Evolutionary conservation across 2,888 invertebrate genomes (phyloP), one percentile per base, ranked within the genome.

Genomic region (Sipha maydis): DNA sequence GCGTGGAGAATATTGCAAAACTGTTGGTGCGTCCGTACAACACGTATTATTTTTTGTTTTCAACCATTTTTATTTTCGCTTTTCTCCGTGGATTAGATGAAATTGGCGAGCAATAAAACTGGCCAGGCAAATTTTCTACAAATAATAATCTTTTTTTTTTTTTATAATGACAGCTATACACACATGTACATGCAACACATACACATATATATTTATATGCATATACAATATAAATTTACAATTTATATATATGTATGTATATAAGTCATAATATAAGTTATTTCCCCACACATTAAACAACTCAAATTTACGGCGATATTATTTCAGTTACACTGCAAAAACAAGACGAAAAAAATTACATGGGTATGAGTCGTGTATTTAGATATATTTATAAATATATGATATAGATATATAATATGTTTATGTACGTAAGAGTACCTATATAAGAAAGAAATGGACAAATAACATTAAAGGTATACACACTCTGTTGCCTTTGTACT

Each of bases 61-160:
- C 34, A 19, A 34, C 11, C 48, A 28, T 75, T 85, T 85, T 85
- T 85, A 54, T 78, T 85, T 85, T 69, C 78, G 31, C 54, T 78
- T 85, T 69, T 78, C 77, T 85, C 25, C 67, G 38, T 14, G 85
- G 61, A 85, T 77, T 85, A 67, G 41, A 34, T 34, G 85, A 77
- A 48, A 78, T 78, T 31, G 85, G 78, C 17, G 34, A 19, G 67
- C 54, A 78, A 78, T 85, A 78, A 85, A 85, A 85, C 77, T 48
- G 78, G 54, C 77, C 48, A 34, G 1, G 0, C 9, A 48, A 78
- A 69, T 78, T 34, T 78, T 69, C 34, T n/a, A 71, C 48, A 54
- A 78, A 78, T 69, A 78, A 78, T 69, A 85, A 85, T 54, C 48
- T 41, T 28, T 25, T 79, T 61, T 34, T 17, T 19, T 34, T 19